Evolutionary conservation across 2,113 vertebrate genomes (phyloP).

Genomic region (Orcinus orca): DNA sequence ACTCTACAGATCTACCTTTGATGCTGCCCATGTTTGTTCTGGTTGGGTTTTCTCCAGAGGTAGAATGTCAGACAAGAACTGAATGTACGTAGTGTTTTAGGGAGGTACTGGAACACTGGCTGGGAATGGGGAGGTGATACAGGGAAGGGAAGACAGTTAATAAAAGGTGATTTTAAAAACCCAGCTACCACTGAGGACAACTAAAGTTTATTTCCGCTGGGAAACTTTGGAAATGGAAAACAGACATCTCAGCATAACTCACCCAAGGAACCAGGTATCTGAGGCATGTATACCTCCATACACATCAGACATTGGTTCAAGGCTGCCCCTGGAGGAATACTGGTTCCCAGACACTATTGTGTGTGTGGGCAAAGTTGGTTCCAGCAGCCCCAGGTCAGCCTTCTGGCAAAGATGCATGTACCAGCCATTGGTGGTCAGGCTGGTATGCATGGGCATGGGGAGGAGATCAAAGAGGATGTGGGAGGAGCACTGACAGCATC

Average conservation of each 20-base stretch:
- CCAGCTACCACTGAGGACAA: not conserved
- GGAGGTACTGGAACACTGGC: not conserved
- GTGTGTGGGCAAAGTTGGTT: not conserved
- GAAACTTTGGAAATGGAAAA: conserved; percentile 1
- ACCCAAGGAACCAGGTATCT: not conserved
- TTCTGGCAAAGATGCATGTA: not conserved
- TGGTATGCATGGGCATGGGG: not conserved
- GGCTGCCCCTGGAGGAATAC: not conserved
- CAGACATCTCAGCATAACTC: not conserved
- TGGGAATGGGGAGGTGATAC: not conserved
- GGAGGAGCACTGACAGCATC: not conserved
- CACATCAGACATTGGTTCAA: not conserved
- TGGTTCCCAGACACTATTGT: not conserved
- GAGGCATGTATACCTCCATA: not conserved
- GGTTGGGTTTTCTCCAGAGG: not conserved
- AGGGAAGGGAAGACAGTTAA: not conserved
- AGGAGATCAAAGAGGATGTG: not conserved
- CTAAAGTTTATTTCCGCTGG: not conserved
- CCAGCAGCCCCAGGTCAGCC: not conserved
- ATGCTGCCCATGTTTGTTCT: not conserved
- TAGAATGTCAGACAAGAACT: not conserved
- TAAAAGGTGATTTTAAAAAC: not conserved
- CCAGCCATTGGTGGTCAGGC: not conserved
- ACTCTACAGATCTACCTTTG: not conserved
- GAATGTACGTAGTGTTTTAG: not conserved